phyloP scores from a whole-genome alignment of 2,113 vertebrate species.

The Tauraco erythrolophus region DNA sequence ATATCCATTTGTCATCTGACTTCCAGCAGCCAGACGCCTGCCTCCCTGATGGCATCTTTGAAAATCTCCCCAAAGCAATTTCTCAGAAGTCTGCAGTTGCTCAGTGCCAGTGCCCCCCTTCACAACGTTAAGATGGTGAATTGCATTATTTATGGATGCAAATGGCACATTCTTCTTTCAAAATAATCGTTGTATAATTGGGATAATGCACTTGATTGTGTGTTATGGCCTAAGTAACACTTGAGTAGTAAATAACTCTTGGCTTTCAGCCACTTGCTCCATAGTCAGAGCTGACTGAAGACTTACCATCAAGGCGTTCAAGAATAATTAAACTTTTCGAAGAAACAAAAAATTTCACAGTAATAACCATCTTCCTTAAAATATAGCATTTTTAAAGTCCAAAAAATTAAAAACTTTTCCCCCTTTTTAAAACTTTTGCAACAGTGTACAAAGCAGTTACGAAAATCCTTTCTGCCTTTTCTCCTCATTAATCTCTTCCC shows the following conservation, averaged over 20 bases:
- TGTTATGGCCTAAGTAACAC: background rate
- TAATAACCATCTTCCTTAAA: background rate
- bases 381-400: background rate
- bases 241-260: slow-evolving; percentile 1
- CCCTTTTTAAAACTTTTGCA: background rate
- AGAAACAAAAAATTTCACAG: background rate
- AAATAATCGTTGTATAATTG: background rate
- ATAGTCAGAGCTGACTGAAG: background rate
- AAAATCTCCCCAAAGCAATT: background rate
- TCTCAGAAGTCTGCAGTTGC: slow-evolving; percentile 28
- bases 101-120: background rate
- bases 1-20: background rate
- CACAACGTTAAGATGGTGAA: background rate
- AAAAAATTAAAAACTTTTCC: background rate
- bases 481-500: background rate
- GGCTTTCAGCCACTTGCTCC: slow-evolving; percentile 20
- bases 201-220: background rate
- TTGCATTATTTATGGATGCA: slow-evolving; percentile 55
- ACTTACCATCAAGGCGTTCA: background rate
- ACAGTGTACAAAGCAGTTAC: background rate
- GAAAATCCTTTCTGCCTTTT: background rate
- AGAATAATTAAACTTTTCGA: background rate
- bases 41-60: background rate
- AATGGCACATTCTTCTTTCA: slow-evolving; percentile 10
- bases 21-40: background rate